Conservation (phyloP, 1,140 invertebrate genomes). For the Globodera rostochiensis region DNA sequence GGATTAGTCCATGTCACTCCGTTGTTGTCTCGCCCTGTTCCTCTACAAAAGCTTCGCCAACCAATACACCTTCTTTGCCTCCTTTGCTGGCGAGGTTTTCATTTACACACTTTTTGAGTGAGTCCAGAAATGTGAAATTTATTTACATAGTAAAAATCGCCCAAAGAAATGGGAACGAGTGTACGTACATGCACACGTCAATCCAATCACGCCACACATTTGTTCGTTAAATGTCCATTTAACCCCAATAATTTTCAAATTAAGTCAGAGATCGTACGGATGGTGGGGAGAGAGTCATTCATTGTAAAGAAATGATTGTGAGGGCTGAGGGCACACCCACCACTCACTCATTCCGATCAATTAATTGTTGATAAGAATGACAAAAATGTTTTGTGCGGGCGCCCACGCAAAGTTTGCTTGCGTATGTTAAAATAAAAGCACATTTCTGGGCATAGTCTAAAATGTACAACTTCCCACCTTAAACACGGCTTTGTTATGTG, state of each 20-base stretch:
- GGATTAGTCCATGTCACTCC: not conserved
- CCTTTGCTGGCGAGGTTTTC: not conserved
- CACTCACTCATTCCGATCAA: not conserved
- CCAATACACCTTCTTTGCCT: not conserved
- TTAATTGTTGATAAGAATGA: not conserved
- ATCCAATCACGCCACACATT: not conserved
- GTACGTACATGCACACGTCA: too few relatives aligned
- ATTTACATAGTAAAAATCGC: not conserved
- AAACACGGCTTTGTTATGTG: not conserved
- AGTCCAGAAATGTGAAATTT: not conserved
- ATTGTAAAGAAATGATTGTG: not conserved
- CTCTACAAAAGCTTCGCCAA: not conserved
- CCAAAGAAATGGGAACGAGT: too few relatives aligned
- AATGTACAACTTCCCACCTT: not conserved
- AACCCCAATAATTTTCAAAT: not conserved
- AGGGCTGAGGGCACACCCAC: not conserved
- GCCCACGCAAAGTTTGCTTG: not conserved
- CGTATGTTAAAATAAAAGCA: too few relatives aligned
- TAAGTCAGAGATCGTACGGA: not conserved
- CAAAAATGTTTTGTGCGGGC: not conserved
- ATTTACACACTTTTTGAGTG: not conserved
- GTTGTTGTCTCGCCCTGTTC: not conserved
- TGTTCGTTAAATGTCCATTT: not conserved
- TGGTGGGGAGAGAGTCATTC: not conserved
- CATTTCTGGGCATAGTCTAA: not conserved